These are phyloP conservation scores for Oryzias dopingdopingensis DNA, from an alignment of 2,797 vertebrate genomes.

Conservation along the genomic window DNA sequence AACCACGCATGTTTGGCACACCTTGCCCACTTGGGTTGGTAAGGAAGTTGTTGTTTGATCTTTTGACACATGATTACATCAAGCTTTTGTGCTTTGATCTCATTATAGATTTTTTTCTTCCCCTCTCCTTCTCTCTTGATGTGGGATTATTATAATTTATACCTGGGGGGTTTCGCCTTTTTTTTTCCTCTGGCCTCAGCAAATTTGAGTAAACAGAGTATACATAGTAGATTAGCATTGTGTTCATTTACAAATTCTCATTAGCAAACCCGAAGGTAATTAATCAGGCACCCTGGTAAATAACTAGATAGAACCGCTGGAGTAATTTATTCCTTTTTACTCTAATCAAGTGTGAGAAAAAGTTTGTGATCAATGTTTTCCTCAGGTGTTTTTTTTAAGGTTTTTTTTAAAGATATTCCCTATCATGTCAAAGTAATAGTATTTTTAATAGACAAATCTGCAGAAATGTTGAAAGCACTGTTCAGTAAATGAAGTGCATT, in stretches of 20 bases:
- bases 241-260: constrained; percentile 79
- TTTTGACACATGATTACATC: constrained; percentile 78
- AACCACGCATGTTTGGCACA: constrained; percentile 47
- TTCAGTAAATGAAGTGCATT: too few species aligned
- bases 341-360: constrained; percentile 68
- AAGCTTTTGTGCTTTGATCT: constrained; percentile 77
- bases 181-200: constrained; percentile 57
- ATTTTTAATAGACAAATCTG: constrained; percentile 19
- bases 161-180: constrained; percentile 76
- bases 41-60: constrained; percentile 70
- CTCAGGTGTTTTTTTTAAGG: constrained; percentile 72
- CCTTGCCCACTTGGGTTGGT: constrained; percentile 53
- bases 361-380: constrained; percentile 73
- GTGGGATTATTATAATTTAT: constrained; percentile 83
- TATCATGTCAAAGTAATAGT: constrained; percentile 57
- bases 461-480: too few species aligned
- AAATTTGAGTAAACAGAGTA: constrained; percentile 77
- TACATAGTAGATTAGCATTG: constrained; percentile 68
- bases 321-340: constrained; percentile 71
- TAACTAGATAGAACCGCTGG: constrained; percentile 59
- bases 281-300: constrained; percentile 62
- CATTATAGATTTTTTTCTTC: constrained; percentile 53
- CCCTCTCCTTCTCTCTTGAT: constrained; percentile 57
- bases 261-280: constrained; percentile 78
- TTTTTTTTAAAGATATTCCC: constrained; percentile 62